Conservation (phyloP, 2,888 invertebrate genomes). For the Pedicia rivosa region DNA sequence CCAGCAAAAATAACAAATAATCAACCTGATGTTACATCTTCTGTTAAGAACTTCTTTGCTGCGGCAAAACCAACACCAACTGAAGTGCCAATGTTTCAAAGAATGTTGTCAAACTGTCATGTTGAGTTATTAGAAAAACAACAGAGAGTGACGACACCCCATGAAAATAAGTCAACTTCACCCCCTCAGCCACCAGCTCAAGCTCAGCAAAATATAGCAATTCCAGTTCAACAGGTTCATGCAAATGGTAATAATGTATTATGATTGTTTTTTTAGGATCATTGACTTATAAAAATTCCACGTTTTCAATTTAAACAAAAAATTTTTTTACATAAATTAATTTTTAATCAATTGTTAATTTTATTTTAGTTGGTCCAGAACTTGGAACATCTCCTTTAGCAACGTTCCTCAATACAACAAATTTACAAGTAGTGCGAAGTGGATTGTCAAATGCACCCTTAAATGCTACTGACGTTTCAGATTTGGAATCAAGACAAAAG, state of each 20-base stretch:
- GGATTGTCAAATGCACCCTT: neutral
- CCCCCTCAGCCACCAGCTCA: neutral
- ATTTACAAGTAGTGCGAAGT: conserved; percentile 29
- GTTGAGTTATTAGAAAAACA: conserved; percentile 85
- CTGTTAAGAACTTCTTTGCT: conserved; percentile 79
- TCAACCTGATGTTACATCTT: conserved; percentile 53
- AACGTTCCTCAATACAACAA: conserved; percentile 35
- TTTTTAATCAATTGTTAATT: too few relatives aligned
- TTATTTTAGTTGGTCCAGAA: conserved; percentile 6
- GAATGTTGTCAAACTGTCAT: conserved; percentile 55
- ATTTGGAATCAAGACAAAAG: conserved; percentile 9
- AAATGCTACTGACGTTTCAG: conserved; percentile 3
- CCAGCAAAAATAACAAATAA: conserved; percentile 12
- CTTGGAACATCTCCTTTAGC: conserved; percentile 37
- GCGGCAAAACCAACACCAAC: conserved; percentile 32
- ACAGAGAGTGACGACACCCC: conserved; percentile 63
- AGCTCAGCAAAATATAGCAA: neutral
- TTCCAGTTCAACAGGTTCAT: too few relatives aligned
- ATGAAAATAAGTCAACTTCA: too few relatives aligned
- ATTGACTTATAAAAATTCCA: too few relatives aligned
- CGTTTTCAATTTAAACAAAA: too few relatives aligned
- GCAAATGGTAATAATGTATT: too few relatives aligned
- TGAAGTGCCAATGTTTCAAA: conserved; percentile 51
- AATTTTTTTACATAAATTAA: too few relatives aligned
- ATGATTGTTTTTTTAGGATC: too few relatives aligned